Evolutionary conservation across 2,113 vertebrate species (phyloP).

Genomic region (Mesocricetus auratus): DNA sequence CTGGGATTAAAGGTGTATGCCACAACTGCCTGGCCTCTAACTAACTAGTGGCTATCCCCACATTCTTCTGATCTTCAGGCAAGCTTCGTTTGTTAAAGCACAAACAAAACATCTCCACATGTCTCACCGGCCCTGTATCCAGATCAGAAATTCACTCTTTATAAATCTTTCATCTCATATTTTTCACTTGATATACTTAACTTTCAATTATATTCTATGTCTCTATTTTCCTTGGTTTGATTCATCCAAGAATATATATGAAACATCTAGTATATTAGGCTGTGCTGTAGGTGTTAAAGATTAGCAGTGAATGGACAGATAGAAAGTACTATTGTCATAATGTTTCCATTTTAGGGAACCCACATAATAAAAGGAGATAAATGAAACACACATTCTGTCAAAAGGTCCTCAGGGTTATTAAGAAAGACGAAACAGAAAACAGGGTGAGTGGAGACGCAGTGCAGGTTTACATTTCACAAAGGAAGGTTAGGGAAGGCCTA

Average conservation of each 20-base stretch:
- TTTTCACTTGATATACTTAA: slow-evolving; percentile 12
- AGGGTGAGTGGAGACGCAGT: neutral
- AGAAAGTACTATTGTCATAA: neutral
- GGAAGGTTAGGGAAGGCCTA: neutral
- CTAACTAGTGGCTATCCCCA: no score
- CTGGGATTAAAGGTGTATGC: no score
- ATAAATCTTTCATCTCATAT: neutral
- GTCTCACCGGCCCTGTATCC: neutral
- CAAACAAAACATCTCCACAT: no score
- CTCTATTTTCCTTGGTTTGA: neutral
- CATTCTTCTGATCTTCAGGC: no score
- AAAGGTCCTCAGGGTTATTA: neutral
- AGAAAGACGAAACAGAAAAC: neutral
- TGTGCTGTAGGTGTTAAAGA: neutral
- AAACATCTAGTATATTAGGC: neutral
- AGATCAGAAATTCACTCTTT: neutral
- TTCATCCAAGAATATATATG: neutral
- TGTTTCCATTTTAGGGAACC: neutral
- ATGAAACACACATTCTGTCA: neutral
- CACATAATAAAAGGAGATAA: neutral
- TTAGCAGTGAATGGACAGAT: neutral
- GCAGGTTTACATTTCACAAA: neutral
- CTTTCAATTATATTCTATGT: neutral
- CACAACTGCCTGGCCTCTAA: no score
- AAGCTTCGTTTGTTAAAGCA: no score